Evolutionary conservation across 2,113 vertebrate species (phyloP).

Genomic region (Odocoileus virginianus): DNA sequence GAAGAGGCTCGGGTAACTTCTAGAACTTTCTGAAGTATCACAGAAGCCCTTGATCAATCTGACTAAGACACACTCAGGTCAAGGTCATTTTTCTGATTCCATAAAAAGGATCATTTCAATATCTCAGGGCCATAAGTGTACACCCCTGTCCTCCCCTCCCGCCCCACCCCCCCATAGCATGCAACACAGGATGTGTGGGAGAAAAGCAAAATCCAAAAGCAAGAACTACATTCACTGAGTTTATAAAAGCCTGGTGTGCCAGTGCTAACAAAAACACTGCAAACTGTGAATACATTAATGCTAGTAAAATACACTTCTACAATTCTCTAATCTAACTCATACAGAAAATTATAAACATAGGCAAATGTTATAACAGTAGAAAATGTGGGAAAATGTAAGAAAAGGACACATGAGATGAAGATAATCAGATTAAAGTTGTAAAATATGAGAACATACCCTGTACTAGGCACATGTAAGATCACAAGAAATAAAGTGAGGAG

Average conservation of each 20-base stretch:
- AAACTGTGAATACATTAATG: not conserved
- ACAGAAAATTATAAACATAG: not conserved
- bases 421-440: not conserved
- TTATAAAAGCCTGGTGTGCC: not conserved
- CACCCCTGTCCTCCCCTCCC: not conserved
- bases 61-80: not conserved
- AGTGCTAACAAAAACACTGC: not conserved
- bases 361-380: not conserved
- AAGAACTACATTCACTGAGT: not conserved
- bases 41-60: not conserved
- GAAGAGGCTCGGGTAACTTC: not conserved
- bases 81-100: not conserved
- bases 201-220: not conserved
- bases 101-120: not conserved
- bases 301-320: not conserved
- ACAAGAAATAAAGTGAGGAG: not conserved
- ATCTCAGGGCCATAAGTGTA: not conserved
- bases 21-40: not conserved
- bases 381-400: not conserved
- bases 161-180: not conserved
- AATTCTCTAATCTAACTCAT: not conserved
- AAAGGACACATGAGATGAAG: not conserved
- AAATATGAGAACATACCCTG: not conserved
- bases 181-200: not conserved
- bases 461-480: not conserved